Percentiles rank a stretch among this genome's conserved stretches.
Conservation (phyloP, 1,140 invertebrate species). For the Thaumetopoea pityocampa region DNA sequence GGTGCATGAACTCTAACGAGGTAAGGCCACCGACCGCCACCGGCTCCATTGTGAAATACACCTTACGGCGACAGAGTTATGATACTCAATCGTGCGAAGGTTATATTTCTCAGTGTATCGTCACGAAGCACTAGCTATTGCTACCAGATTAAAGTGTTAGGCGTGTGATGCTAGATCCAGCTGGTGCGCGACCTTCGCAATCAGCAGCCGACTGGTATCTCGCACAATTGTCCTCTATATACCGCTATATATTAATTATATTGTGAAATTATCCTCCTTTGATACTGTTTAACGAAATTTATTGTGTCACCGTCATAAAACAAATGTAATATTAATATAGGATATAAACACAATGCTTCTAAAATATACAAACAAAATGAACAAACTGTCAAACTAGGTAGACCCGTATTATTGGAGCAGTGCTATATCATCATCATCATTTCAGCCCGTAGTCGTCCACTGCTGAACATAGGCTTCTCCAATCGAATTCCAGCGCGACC, state of each 20-base stretch:
- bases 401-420: too few relatives aligned
- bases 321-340: too few relatives aligned
- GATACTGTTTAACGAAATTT: too few relatives aligned
- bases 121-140: slow-evolving; percentile 59
- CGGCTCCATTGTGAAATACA: slow-evolving; percentile 32
- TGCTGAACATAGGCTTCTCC: too few relatives aligned
- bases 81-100: slow-evolving; percentile 29
- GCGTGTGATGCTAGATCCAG: slow-evolving; percentile 63
- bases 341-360: too few relatives aligned
- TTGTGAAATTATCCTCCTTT: too few relatives aligned
- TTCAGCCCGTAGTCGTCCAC: too few relatives aligned
- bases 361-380: too few relatives aligned
- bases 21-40: slow-evolving; percentile 71
- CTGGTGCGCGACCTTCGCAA: slow-evolving; percentile 65
- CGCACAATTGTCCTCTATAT: slow-evolving; percentile 20
- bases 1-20: slow-evolving; percentile 73
- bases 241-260: slow-evolving; percentile 13
- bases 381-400: too few relatives aligned
- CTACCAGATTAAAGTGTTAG: slow-evolving; percentile 58
- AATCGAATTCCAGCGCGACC: too few relatives aligned
- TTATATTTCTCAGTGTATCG: slow-evolving; percentile 44
- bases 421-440: too few relatives aligned
- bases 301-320: too few relatives aligned
- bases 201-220: slow-evolving; percentile 54
- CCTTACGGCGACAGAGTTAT: slow-evolving; percentile 30